Percentiles rank a stretch among this genome's conserved stretches.
Evolutionary conservation across 2,113 vertebrate species (phyloP).

Genomic region (Daphoenositta chrysoptera): DNA sequence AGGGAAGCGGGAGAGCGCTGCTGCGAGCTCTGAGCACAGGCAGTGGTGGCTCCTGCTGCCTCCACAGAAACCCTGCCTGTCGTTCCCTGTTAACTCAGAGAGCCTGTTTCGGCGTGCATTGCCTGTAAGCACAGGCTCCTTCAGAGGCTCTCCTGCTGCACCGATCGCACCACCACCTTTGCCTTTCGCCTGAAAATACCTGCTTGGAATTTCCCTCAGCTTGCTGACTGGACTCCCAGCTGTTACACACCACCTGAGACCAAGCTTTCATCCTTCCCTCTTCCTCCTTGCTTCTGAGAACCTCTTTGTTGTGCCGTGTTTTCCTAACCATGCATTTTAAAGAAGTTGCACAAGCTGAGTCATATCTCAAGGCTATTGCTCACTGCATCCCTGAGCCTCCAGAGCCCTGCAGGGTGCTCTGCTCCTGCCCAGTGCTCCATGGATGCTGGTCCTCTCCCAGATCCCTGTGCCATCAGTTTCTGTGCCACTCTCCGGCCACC

Average conservation of each 20-base stretch:
- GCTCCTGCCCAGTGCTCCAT: not conserved
- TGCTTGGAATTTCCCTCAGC: not conserved
- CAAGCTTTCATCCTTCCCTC: not conserved
- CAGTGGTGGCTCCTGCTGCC: not conserved
- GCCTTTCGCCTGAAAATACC: not conserved
- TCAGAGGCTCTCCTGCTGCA: not conserved
- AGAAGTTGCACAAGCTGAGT: not conserved
- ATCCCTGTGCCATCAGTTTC: not conserved
- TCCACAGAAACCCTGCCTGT: not conserved
- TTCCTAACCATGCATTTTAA: not conserved
- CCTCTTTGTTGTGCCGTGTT: not conserved
- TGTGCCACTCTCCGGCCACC: not conserved
- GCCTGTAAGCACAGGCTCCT: not conserved
- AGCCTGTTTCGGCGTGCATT: accelerated
- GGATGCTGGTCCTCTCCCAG: not conserved
- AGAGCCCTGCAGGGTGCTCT: not conserved
- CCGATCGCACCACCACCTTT: accelerated
- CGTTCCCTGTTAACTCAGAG: not conserved
- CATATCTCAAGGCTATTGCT: not conserved
- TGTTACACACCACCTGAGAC: not conserved
- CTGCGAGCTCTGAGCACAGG: not conserved
- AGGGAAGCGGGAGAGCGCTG: accelerated
- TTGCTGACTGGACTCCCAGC: not conserved
- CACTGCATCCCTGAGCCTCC: not conserved
- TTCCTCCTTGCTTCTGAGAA: not conserved